Evolutionary conservation across 1,140 invertebrate species (phyloP), one percentile per base, ranked within the genome.

Genomic region (Nomia melanderi): DNA sequence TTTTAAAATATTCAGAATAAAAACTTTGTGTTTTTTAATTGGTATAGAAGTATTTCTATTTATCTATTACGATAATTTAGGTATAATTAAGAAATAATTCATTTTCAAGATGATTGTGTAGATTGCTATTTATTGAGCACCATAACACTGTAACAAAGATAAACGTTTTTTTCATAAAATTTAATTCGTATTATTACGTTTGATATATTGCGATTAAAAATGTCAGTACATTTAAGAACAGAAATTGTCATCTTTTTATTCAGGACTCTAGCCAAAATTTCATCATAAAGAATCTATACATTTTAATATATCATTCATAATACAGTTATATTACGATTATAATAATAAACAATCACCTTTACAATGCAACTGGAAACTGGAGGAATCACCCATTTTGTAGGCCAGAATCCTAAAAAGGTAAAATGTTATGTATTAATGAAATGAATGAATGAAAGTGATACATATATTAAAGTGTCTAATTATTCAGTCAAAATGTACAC

Each of bases 181-280:
- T 53, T n/a, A 7, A 57, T 74, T 65, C n/a, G 20, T 0, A 25
- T 17, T 0, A 25, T 17, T 50, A 47, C 20, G 31, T 33, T 54
- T 66, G 36, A 1, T 47, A 1, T 44, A 44, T 54, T 20, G 20
- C 27, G 7, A 12, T 7, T 44, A 14, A 0, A 63, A 75, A 54
- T 60, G n/a, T 79, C 81, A 82, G 81, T 14, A 9, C n/a, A 63
- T 12, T 31, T 36, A 27, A 33, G 54, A 91, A 90, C 89, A 88
- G 79, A 70, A 39, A 47, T 78, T 90, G 81, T 91, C 88, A 91
- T 90, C 88, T 90, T 91, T 86, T 73, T 62, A 86, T 74, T 91
- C 91, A 92, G 91, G 85, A 92, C 91, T 92, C 91, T 92, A 92
- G 91, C 90, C 91, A 88, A 82, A 77, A 56, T 78, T 77, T 92